phyloP scores from a whole-genome alignment of 2,113 vertebrate genomes.

The Oncorhynchus keta region DNA sequence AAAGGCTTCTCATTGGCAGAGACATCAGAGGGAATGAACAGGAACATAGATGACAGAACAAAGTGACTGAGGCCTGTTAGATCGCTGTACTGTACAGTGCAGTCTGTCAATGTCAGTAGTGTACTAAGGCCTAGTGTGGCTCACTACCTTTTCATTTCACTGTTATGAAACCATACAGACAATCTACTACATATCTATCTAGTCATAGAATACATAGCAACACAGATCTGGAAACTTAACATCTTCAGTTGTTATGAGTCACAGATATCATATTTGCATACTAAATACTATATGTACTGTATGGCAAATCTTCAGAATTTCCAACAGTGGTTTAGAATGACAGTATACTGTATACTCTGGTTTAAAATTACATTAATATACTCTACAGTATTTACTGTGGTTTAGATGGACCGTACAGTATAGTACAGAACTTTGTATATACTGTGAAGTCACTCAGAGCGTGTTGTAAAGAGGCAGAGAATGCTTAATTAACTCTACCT shows the following conservation, averaged over 20 bases:
- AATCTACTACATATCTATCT: not conserved
- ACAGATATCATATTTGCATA: no score
- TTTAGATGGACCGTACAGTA: not conserved
- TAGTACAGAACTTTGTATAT: not conserved
- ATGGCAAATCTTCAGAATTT: no score
- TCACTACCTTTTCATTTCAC: not conserved
- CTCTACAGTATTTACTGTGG: no score
- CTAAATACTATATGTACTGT: no score
- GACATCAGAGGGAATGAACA: slow-evolving; percentile 11
- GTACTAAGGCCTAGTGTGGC: not conserved
- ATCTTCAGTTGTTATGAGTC: no score
- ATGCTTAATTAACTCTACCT: not conserved
- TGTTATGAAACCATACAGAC: not conserved
- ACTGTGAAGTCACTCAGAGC: not conserved
- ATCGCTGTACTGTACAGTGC: not conserved
- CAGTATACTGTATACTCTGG: no score
- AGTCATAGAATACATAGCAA: no score
- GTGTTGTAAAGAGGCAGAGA: slow-evolving; percentile 15
- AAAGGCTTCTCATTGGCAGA: slow-evolving; percentile 14
- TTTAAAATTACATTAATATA: no score
- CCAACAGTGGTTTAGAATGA: no score
- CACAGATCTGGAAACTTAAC: no score
- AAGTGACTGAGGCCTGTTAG: not conserved
- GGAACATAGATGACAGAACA: not conserved
- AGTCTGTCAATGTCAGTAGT: no score